phyloP scores from a whole-genome alignment of 2,113 vertebrate genomes.

The Halichoeres trimaculatus region DNA sequence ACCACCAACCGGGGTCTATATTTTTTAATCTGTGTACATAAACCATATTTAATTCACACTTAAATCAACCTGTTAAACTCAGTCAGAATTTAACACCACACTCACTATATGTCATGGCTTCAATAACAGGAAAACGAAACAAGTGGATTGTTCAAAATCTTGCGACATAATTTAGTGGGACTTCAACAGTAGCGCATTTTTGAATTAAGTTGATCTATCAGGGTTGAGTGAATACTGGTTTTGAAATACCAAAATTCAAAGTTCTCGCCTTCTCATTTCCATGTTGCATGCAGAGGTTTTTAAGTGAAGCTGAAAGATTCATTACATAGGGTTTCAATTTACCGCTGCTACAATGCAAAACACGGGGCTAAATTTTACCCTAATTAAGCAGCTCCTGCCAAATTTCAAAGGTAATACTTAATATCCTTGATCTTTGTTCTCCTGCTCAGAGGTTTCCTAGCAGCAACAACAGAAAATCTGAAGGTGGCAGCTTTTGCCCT shows the following conservation, averaged over 20 bases:
- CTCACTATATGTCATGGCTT: too few relatives aligned
- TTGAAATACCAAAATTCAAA: neutral
- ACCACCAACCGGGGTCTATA: too few relatives aligned
- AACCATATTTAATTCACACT: too few relatives aligned
- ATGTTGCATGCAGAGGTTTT: conserved; percentile 16
- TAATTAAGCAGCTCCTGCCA: conserved; percentile 40
- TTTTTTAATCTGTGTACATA: too few relatives aligned
- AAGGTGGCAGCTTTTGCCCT: conserved; percentile 61
- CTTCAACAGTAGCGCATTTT: neutral
- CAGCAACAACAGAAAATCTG: conserved; percentile 47
- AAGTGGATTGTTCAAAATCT: too few relatives aligned
- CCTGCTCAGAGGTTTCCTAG: conserved; percentile 51
- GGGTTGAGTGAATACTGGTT: neutral
- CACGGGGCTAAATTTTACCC: conserved; percentile 18
- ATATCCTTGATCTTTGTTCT: conserved; percentile 56
- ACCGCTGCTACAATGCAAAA: neutral
- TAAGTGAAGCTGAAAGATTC: conserved; percentile 2
- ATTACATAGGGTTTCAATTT: conserved; percentile 35
- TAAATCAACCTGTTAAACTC: too few relatives aligned
- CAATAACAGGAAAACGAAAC: too few relatives aligned
- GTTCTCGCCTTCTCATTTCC: neutral
- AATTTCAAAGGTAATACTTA: conserved; percentile 44
- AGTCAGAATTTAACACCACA: too few relatives aligned
- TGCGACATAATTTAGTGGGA: neutral
- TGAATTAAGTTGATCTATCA: neutral